Percentiles rank a stretch among this genome's conserved stretches.
phyloP scores from a whole-genome alignment of 2,888 invertebrate genomes.

The Heliconius erato region DNA sequence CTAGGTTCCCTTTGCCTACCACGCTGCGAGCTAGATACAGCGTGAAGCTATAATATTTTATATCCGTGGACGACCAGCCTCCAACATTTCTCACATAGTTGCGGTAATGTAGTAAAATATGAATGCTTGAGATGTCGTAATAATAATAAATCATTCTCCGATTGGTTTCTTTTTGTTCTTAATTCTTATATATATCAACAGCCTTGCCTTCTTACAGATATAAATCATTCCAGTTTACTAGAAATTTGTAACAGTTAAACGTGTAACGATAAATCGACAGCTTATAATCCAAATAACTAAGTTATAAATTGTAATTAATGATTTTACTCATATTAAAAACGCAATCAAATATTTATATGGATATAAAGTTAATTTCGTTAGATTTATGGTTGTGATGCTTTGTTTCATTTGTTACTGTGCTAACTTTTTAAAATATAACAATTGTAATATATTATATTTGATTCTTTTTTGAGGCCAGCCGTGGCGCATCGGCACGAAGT shows the following conservation, averaged over 20 bases:
- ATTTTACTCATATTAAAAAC: conserved; percentile 28
- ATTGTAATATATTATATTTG: too few relatives aligned
- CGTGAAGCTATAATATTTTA: not conserved
- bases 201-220: conserved; percentile 67
- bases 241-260: conserved; percentile 45
- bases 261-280: conserved; percentile 20
- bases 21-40: too few relatives aligned
- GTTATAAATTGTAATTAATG: conserved; percentile 42
- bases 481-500: too few relatives aligned
- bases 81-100: conserved; percentile 71
- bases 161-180: conserved; percentile 68
- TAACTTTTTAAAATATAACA: not conserved
- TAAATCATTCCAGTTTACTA: conserved; percentile 66
- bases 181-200: conserved; percentile 72
- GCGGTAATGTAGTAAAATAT: conserved; percentile 51
- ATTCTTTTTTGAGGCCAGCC: too few relatives aligned
- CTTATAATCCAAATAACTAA: conserved; percentile 38
- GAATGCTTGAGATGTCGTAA: conserved; percentile 60
- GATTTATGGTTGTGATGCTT: not conserved
- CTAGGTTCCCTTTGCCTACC: too few relatives aligned
- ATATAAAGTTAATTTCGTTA: conserved; percentile 21
- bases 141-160: conserved; percentile 79
- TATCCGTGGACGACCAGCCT: not conserved
- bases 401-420: not conserved
- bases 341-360: conserved; percentile 35